These are phyloP conservation scores for Caenorhabditis doughertyi DNA, from an alignment of 2,888 invertebrate species.

Conservation along the genomic window DNA sequence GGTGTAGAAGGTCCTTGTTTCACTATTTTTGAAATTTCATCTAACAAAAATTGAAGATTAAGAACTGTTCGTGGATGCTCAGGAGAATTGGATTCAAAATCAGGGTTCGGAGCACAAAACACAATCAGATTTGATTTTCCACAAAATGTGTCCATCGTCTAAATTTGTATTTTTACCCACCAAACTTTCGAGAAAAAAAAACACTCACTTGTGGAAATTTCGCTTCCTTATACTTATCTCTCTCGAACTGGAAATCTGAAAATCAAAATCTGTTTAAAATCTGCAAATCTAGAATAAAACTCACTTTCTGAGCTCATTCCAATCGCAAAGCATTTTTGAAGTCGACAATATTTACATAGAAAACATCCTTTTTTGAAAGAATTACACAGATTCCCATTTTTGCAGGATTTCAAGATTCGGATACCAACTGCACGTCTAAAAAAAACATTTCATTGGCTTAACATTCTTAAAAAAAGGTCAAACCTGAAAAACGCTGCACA, in stretches of 20 bases:
- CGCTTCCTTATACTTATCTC: no score
- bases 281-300: slow-evolving; percentile 8
- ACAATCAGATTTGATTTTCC: slow-evolving; percentile 7
- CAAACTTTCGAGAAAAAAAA: no score
- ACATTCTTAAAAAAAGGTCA: slow-evolving; percentile 16
- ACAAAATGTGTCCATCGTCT: not conserved
- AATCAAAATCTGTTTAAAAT: no score
- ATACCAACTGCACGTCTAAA: not conserved
- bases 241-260: no score
- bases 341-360: slow-evolving; percentile 49
- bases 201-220: no score
- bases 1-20: slow-evolving; percentile 2
- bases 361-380: slow-evolving; percentile 51
- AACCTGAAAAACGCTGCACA: slow-evolving; percentile 1
- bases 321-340: slow-evolving; percentile 53
- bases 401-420: not conserved
- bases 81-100: not conserved
- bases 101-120: slow-evolving; percentile 12
- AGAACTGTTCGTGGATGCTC: not conserved
- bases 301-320: slow-evolving; percentile 60
- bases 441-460: not conserved
- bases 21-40: not conserved
- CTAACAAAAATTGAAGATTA: not conserved
- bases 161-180: not conserved
- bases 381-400: slow-evolving; percentile 18